A percentile compares a stretch with the other conserved stretches of the same genome.
These are phyloP conservation scores for Siniperca knerii DNA, from an alignment of 2,113 vertebrate genomes.

Conservation along the genomic window DNA sequence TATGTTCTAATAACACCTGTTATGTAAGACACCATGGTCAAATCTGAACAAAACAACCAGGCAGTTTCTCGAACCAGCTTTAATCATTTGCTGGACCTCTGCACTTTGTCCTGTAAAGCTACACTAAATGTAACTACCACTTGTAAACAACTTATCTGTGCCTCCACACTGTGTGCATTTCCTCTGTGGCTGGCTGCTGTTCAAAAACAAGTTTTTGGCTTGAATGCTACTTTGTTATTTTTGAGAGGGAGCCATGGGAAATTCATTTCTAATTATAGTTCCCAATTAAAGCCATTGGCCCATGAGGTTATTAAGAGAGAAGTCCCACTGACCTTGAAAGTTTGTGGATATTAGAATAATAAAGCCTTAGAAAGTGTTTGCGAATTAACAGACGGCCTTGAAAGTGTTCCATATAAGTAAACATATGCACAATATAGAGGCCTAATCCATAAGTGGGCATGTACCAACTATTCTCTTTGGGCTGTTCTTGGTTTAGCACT, in stretches of 20 bases:
- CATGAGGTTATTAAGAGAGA: slow-evolving; percentile 59
- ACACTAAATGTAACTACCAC: background rate
- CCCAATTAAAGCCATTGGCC: slow-evolving; percentile 66
- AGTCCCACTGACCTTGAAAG: slow-evolving; percentile 68
- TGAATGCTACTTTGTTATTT: slow-evolving; percentile 11
- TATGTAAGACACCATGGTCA: background rate
- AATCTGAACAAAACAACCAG: background rate
- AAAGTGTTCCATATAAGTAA: slow-evolving; percentile 17
- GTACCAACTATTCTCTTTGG: background rate
- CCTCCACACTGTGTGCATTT: background rate
- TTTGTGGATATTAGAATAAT: slow-evolving; percentile 36
- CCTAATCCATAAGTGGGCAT: slow-evolving; percentile 42
- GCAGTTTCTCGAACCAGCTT: slow-evolving; percentile 2
- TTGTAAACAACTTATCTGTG: slow-evolving; percentile 9
- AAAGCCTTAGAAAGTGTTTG: slow-evolving; percentile 39
- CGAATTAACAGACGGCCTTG: slow-evolving; percentile 39
- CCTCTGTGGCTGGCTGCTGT: slow-evolving; percentile 4
- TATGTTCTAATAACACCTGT: background rate
- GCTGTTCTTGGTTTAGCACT: background rate
- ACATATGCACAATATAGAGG: background rate
- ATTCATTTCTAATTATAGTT: slow-evolving; percentile 63
- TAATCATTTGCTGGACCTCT: slow-evolving; percentile 66
- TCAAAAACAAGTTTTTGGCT: background rate
- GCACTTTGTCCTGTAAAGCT: slow-evolving; percentile 71
- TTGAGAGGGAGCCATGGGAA: slow-evolving; percentile 43